Evolutionary conservation across 2,888 invertebrate species (phyloP).

Genomic region (Pilophorus perplexus): DNA sequence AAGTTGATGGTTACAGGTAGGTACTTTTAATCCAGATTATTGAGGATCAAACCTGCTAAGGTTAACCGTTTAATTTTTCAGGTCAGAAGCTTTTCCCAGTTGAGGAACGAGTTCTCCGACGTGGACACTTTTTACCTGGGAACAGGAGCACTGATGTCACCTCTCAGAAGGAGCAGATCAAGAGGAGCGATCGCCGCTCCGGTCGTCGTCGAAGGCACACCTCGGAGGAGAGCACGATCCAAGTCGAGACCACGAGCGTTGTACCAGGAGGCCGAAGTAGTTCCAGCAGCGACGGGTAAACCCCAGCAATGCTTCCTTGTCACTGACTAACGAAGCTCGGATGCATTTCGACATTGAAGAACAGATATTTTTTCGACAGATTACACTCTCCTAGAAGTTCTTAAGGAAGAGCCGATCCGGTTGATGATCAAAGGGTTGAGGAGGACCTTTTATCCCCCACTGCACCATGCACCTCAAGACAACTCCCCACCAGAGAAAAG

Average conservation of each 20-base stretch:
- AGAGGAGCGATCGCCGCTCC: constrained; percentile 51
- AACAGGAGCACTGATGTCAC: constrained; percentile 56
- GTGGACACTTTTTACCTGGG: constrained; percentile 83
- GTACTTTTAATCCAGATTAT: too few species aligned
- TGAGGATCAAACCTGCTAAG: too few species aligned
- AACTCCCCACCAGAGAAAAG: constrained; percentile 85
- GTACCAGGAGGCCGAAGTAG: constrained; percentile 69
- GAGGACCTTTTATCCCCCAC: constrained; percentile 82
- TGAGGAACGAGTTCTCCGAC: constrained; percentile 87
- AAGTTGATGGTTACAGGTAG: too few species aligned
- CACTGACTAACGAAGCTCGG: background rate
- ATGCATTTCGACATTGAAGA: background rate
- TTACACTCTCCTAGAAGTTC: constrained; percentile 77
- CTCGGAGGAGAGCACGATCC: constrained; percentile 68
- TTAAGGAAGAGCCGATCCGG: constrained; percentile 81
- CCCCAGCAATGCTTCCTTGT: background rate
- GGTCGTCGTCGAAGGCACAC: constrained; percentile 45
- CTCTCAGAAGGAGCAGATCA: constrained; percentile 65
- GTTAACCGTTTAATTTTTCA: constrained; percentile 53
- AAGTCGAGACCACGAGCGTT: constrained; percentile 82
- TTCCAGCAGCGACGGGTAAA: constrained; percentile 38
- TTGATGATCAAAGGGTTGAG: constrained; percentile 78
- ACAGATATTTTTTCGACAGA: constrained; percentile 55
- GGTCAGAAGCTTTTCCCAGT: constrained; percentile 90
- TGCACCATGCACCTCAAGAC: constrained; percentile 79